phyloP scores from a whole-genome alignment of 2,888 invertebrate species.

The Heliconius hortense region DNA sequence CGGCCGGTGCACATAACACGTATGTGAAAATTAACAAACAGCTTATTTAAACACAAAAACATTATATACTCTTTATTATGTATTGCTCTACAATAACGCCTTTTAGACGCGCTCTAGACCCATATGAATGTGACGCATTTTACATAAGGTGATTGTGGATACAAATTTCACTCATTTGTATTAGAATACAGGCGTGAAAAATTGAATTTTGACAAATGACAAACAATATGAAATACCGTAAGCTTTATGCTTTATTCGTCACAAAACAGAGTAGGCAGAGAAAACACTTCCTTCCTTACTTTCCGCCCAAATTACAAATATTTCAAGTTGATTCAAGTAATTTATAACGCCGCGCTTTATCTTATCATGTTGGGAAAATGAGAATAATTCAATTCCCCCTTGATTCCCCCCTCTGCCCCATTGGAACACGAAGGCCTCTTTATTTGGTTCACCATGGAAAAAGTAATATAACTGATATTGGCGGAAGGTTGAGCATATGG shows the following conservation, averaged over 20 bases:
- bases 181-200: too few relatives aligned
- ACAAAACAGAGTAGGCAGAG: not conserved
- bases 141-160: too few relatives aligned
- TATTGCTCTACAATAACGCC: too few relatives aligned
- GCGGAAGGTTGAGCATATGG: not conserved
- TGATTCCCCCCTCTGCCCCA: not conserved
- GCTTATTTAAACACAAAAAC: not conserved
- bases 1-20: slow-evolving; percentile 83
- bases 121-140: too few relatives aligned
- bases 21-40: slow-evolving; percentile 58
- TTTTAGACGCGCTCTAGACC: not conserved
- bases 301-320: too few relatives aligned
- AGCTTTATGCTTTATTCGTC: not conserved
- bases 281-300: not conserved
- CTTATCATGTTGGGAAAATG: not conserved
- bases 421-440: not conserved
- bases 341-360: not conserved
- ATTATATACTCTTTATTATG: not conserved
- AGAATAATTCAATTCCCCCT: not conserved
- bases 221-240: too few relatives aligned
- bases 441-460: not conserved
- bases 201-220: too few relatives aligned
- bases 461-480: not conserved
- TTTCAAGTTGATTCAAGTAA: not conserved
- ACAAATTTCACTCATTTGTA: too few relatives aligned